These are phyloP conservation scores for Toxonevra muliebris DNA, from an alignment of 2,888 invertebrate species.

Conservation along the genomic window DNA sequence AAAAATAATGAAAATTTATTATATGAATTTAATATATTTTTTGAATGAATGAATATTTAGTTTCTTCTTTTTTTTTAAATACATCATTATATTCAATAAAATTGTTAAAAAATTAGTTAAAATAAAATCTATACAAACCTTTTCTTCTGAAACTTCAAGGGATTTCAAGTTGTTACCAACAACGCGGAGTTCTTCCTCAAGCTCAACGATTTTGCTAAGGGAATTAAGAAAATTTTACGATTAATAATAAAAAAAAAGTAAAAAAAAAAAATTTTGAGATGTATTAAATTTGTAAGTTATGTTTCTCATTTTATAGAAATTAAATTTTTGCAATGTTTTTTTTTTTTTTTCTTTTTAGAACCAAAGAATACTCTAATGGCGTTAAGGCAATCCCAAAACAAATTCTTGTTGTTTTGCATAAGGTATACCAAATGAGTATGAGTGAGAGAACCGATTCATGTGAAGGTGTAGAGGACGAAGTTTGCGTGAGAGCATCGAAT, in stretches of 20 bases:
- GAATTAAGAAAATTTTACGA: constrained; percentile 26
- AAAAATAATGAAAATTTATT: not conserved
- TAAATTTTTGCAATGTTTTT: too few species aligned
- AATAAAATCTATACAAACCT: constrained; percentile 73
- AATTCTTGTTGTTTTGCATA: too few species aligned
- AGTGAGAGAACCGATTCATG: too few species aligned
- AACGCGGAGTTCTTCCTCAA: constrained; percentile 99
- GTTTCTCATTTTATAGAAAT: too few species aligned
- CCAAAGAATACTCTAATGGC: too few species aligned
- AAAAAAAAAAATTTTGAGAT: not conserved
- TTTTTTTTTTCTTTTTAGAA: too few species aligned
- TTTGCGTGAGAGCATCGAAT: too few species aligned
- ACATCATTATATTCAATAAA: constrained; percentile 13
- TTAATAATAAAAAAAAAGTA: not conserved
- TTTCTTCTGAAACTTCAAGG: constrained; percentile 99
- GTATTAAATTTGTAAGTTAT: not conserved
- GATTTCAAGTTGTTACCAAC: constrained; percentile 99
- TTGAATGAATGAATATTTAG: not conserved
- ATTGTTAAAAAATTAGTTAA: not conserved
- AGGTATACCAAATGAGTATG: too few species aligned
- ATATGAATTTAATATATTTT: not conserved
- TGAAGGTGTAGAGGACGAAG: too few species aligned
- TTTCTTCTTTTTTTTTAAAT: constrained; percentile 3
- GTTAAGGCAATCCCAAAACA: too few species aligned
- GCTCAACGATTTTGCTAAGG: constrained; percentile 97